Evolutionary conservation across 2,888 invertebrate genomes (phyloP), one percentile per base, ranked within the genome.

Genomic region (Folsomia manolachei): DNA sequence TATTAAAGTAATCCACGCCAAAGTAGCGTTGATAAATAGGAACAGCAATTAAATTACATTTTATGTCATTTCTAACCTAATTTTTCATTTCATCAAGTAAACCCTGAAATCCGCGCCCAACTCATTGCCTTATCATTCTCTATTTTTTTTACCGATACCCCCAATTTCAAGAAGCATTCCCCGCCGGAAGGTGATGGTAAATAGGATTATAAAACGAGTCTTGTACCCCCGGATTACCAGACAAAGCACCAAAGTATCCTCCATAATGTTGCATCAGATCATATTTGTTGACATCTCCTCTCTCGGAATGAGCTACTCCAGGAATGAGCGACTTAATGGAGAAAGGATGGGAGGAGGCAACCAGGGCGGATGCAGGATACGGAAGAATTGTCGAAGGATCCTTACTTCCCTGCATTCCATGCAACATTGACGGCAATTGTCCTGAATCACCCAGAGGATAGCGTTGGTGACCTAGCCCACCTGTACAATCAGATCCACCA

Each of bases 291-390:
- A 71, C 75, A 27, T 63, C 65, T 7, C 70, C 76, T 11, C 27
- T 9, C 39, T 70, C 71, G 18, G 74, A 70, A 4, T 70, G 73
- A 39, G 69, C 77, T 63, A 93, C 93, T 69, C 90, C 89, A 70
- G 95, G 95, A 82, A 97, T 88, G 83, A 97, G 88, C 84, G 95
- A 90, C 82, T 93, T 95, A 85, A 97, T 97, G 84, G 94, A 94
- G 87, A 97, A 97, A 25, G 96, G 96, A 53, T 71, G 71, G 27
- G 73, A 69, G 62, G 72, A 73, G 21, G 71, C 71, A 18, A 70
- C 63, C 25, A 71, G 71, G n/a, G n/a, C n/a, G 61, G 66, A 39
- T 25, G 73, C 64, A 11, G 76, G 72, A 27, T 71, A 75, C 23
- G 74, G 73, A 24, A 74, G 69, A 27, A 82, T 89, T 89, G 81